Evolutionary conservation across 2,113 vertebrate species (phyloP), one percentile per base, ranked within the genome.

Genomic region (Heterotilapia buettikoferi): DNA sequence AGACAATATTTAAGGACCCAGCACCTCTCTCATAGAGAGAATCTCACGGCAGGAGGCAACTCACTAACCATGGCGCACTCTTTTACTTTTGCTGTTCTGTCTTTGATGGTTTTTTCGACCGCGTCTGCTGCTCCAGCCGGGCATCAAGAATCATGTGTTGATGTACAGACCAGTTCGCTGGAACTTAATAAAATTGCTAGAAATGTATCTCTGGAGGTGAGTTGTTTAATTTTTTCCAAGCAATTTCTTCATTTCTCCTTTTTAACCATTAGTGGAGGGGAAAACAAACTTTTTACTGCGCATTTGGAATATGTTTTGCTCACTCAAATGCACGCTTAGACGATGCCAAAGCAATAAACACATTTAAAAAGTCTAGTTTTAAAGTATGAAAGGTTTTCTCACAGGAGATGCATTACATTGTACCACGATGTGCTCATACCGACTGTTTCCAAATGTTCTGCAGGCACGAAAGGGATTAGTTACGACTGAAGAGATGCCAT

Each of bases 131-230:
- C 92, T 38, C 96, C 96, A 0, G 3, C 57, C 29, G 59, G 5
- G 1, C 9, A 3, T 19, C 84, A 66, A 0, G 82, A 89, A 2
- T 26, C 21, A 1, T 96, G 95, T 2, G 7, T 1, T 2, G 82
- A 24, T 1, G 66, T 92, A 1, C 36, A 9, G 12, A n/a, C 0
- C 16, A 92, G 87, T 19, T 92, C 93, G 1, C 3, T 88, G 38
- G 21, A 16, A 14, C 71, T 97, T 1, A 95, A 94, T 7, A n/a
- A 19, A 5, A 7, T 87, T 1, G 93, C 93, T 5, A 91, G 66
- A 78, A 18, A 0, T 5, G 80, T 89, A 1, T 87, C 86, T 6
- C 1, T n/a, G 1, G 14, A 88, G 93, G 96, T 96, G 18, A 59
- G 93, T 85, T 66, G 31, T 38, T 66, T 1, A 3, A 33, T 66